Conservation (phyloP, 2,113 vertebrate species). For the Ailuropoda melanoleuca region DNA sequence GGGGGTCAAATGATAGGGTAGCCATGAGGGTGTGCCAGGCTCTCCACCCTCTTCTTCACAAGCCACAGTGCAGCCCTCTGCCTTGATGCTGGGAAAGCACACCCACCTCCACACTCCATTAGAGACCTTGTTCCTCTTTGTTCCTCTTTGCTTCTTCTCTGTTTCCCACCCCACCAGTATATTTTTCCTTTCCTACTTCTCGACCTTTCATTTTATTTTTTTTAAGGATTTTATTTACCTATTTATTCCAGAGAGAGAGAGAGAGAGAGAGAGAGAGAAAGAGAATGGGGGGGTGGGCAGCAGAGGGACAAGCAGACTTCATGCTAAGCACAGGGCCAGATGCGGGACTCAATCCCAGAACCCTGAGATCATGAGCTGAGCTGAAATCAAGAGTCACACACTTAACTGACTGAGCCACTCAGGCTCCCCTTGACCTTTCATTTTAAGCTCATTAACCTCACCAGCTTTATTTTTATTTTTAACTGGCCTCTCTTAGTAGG, state of each 20-base stretch:
- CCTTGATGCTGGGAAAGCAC: neutral
- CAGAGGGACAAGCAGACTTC: neutral
- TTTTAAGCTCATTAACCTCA: neutral
- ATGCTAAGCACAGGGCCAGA: neutral
- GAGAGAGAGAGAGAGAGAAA: neutral
- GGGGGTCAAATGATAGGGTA: neutral
- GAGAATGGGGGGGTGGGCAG: too few relatives aligned
- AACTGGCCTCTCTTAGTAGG: neutral
- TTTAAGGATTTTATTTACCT: neutral
- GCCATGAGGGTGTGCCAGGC: accelerated
- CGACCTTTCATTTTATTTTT: neutral
- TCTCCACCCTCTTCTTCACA: neutral
- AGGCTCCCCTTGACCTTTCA: neutral
- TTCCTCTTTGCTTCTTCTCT: neutral
- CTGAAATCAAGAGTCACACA: neutral
- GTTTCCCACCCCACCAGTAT: neutral
- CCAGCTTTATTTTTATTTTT: neutral
- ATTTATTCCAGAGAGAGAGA: neutral
- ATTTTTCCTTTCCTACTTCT: neutral
- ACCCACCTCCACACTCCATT: neutral
- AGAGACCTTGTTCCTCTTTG: neutral
- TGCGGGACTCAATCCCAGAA: neutral
- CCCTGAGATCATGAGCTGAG: neutral
- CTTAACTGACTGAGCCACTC: neutral
- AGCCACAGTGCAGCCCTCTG: neutral